Conservation (phyloP, 1,140 invertebrate species). For the Phenacoccus solenopsis region DNA sequence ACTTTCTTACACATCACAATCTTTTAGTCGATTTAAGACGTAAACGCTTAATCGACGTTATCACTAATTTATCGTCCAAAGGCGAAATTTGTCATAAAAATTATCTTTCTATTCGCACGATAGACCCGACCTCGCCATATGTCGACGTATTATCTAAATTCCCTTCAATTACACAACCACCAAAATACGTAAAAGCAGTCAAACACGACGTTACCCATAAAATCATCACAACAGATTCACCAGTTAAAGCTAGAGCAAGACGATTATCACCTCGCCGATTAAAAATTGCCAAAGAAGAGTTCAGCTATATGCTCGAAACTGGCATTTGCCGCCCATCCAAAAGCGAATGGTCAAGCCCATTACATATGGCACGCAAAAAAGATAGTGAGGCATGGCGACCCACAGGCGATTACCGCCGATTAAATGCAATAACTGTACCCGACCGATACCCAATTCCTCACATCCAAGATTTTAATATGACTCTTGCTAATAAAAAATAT, state of each 20-base stretch:
- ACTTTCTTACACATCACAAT: neutral
- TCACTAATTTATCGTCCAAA: too few relatives aligned
- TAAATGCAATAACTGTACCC: conserved; percentile 31
- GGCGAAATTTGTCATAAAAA: too few relatives aligned
- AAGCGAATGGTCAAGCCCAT: conserved; percentile 36
- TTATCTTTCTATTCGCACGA: too few relatives aligned
- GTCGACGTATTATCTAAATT: too few relatives aligned
- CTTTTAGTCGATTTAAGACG: neutral
- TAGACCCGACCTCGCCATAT: too few relatives aligned
- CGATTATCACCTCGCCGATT: neutral
- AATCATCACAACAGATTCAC: conserved; percentile 28
- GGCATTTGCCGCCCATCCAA: conserved; percentile 29
- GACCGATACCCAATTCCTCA: conserved; percentile 32
- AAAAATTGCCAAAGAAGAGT: conserved; percentile 21
- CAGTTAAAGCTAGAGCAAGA: conserved; percentile 21
- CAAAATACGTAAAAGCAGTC: neutral
- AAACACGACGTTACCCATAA: conserved; percentile 26
- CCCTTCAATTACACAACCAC: neutral
- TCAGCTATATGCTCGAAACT: conserved; percentile 29
- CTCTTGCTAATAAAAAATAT: conserved; percentile 28
- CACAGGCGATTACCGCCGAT: conserved; percentile 31
- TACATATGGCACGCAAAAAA: conserved; percentile 39
- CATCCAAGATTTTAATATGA: conserved; percentile 21
- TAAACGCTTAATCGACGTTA: neutral
- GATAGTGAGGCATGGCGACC: conserved; percentile 31